A percentile compares a stretch with the other conserved stretches of the same genome.
Conservation (phyloP, 1,140 invertebrate species). For the Brachionus rubens region DNA sequence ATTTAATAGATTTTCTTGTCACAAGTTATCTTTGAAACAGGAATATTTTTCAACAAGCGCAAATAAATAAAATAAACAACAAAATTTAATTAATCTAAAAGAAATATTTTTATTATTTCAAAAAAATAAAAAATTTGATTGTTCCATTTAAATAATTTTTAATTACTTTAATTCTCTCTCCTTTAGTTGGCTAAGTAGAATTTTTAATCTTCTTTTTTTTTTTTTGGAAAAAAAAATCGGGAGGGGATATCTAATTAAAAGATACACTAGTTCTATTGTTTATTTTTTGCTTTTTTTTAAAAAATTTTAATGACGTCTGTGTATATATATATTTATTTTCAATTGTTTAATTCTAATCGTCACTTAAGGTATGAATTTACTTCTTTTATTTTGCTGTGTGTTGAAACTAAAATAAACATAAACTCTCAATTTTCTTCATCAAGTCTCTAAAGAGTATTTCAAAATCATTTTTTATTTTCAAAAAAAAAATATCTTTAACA, state of each 20-base stretch:
- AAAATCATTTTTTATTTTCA: too few relatives aligned
- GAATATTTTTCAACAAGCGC: not conserved
- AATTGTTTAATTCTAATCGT: not conserved
- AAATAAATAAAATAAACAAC: not conserved
- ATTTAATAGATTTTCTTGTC: not conserved
- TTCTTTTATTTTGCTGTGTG: too few relatives aligned
- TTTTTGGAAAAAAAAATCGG: not conserved
- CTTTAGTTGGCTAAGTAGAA: too few relatives aligned
- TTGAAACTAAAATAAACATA: too few relatives aligned
- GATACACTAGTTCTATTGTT: not conserved
- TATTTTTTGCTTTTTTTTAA: not conserved
- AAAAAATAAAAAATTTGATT: too few relatives aligned
- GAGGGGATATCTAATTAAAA: not conserved
- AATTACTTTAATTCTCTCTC: too few relatives aligned
- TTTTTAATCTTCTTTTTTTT: conserved; percentile 25
- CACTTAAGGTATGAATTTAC: conserved; percentile 21
- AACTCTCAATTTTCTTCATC: too few relatives aligned
- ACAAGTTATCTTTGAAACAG: conserved; percentile 30
- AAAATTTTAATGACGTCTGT: conserved; percentile 14
- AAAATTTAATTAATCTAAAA: conserved; percentile 32
- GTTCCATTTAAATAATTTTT: too few relatives aligned
- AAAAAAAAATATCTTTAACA: not conserved
- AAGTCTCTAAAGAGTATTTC: too few relatives aligned
- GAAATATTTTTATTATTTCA: not conserved
- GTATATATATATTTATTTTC: too few relatives aligned